Conservation (phyloP, 2,113 vertebrate species). For the Paedocypris sp. region DNA sequence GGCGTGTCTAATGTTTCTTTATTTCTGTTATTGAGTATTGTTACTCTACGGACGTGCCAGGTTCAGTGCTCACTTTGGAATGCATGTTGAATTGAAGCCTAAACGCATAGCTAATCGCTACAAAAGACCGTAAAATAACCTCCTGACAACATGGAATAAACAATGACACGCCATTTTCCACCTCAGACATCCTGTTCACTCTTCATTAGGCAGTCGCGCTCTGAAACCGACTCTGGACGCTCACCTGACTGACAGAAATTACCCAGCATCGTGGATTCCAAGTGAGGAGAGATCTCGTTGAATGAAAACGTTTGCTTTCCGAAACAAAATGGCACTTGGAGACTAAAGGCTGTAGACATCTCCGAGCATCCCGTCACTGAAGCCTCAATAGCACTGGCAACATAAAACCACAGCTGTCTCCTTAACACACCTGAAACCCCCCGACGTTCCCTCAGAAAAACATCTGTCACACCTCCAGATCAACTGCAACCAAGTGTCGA, state of each 20-base stretch:
- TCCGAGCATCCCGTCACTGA: too few relatives aligned
- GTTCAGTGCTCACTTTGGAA: neutral
- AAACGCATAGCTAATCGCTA: neutral
- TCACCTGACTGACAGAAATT: slow-evolving; percentile 38
- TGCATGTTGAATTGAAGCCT: neutral
- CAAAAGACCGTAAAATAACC: too few relatives aligned
- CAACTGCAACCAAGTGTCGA: neutral
- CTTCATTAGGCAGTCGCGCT: slow-evolving; percentile 1
- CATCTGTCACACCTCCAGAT: slow-evolving; percentile 23
- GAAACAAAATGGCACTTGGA: slow-evolving; percentile 23
- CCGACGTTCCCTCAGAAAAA: neutral
- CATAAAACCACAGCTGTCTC: slow-evolving; percentile 18
- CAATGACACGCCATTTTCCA: too few relatives aligned
- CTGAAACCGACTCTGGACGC: slow-evolving; percentile 22
- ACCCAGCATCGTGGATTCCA: slow-evolving; percentile 36
- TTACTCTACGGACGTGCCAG: too few relatives aligned
- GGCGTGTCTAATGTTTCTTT: too few relatives aligned
- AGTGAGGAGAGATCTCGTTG: too few relatives aligned
- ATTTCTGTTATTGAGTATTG: too few relatives aligned
- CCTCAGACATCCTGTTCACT: too few relatives aligned
- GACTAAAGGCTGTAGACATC: slow-evolving; percentile 35
- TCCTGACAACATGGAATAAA: too few relatives aligned
- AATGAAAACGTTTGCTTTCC: too few relatives aligned
- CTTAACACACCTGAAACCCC: slow-evolving; percentile 4
- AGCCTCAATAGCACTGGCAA: too few relatives aligned